phyloP scores from a whole-genome alignment of 1,140 invertebrate genomes.

The Tachypleus tridentatus region DNA sequence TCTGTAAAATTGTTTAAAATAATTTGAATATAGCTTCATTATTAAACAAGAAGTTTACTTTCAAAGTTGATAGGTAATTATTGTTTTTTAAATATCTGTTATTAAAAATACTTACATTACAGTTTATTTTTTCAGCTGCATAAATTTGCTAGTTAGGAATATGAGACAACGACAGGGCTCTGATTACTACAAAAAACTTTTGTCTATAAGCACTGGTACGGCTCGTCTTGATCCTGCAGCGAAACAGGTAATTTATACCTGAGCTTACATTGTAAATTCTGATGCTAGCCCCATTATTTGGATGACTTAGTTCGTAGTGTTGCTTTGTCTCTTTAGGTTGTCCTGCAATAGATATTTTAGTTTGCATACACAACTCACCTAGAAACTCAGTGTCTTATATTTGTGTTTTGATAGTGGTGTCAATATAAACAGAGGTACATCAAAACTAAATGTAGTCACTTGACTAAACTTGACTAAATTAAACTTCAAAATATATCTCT shows the following conservation, averaged over 20 bases:
- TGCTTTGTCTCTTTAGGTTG: neutral
- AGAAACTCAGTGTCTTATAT: neutral
- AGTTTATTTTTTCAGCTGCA: slow-evolving; percentile 17
- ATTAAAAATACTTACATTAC: neutral
- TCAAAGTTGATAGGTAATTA: too few species aligned
- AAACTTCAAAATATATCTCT: too few species aligned
- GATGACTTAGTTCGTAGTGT: neutral
- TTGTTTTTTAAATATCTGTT: too few species aligned
- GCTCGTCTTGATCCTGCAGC: slow-evolving; percentile 26
- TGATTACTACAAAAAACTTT: slow-evolving; percentile 31
- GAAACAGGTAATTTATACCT: slow-evolving; percentile 27
- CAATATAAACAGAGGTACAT: too few species aligned
- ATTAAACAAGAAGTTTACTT: too few species aligned
- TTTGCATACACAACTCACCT: neutral
- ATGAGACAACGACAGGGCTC: slow-evolving; percentile 25
- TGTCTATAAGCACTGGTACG: slow-evolving; percentile 20
- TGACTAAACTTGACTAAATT: too few species aligned
- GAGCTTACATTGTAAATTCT: neutral
- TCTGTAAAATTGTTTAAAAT: too few species aligned
- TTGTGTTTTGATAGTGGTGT: neutral
- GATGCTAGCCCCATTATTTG: too few species aligned
- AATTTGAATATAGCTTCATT: too few species aligned
- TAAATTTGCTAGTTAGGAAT: slow-evolving; percentile 23
- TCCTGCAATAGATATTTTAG: neutral
- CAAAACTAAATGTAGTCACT: too few species aligned